phyloP scores from a whole-genome alignment of 2,888 invertebrate genomes.

The Drosophila lutescens region DNA sequence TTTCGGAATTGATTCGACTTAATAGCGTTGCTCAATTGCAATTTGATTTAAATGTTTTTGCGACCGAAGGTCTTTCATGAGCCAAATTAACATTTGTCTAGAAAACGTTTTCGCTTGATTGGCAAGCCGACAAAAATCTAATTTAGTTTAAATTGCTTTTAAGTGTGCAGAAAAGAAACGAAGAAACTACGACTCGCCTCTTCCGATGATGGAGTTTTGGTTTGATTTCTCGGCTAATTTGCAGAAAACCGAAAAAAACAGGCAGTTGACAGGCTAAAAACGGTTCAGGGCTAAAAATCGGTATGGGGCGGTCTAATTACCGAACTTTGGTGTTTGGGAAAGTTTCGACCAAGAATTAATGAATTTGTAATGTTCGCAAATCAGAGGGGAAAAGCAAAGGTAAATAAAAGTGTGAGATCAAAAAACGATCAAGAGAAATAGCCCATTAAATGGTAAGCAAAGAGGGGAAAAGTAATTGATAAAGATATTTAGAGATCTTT shows the following conservation, averaged over 20 bases:
- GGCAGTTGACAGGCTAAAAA: slow-evolving; percentile 22
- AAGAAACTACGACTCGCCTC: slow-evolving; percentile 40
- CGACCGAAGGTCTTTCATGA: slow-evolving; percentile 40
- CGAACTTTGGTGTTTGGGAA: slow-evolving; percentile 30
- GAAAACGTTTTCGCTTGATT: slow-evolving; percentile 59
- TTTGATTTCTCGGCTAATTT: slow-evolving; percentile 41
- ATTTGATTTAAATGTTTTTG: slow-evolving; percentile 42
- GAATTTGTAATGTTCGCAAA: slow-evolving; percentile 21
- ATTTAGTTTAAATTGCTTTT: slow-evolving; percentile 76
- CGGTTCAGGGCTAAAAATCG: slow-evolving; percentile 38
- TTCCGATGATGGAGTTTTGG: slow-evolving; percentile 37
- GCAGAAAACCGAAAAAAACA: slow-evolving; percentile 24
- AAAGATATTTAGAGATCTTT: background rate
- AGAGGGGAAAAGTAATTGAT: background rate
- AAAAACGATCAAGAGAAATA: slow-evolving; percentile 17
- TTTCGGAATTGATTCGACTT: slow-evolving; percentile 38
- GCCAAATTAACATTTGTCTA: slow-evolving; percentile 55
- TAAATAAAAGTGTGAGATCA: slow-evolving; percentile 10
- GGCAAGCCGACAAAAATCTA: slow-evolving; percentile 64
- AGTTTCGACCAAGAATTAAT: slow-evolving; percentile 40
- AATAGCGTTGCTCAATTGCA: slow-evolving; percentile 36
- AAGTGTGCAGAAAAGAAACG: slow-evolving; percentile 59
- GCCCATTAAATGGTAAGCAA: background rate
- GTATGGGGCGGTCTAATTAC: slow-evolving; percentile 50
- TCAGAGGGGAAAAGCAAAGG: background rate